Evolutionary conservation across 2,888 invertebrate genomes (phyloP).

Genomic region (Epistrophella euchroma): DNA sequence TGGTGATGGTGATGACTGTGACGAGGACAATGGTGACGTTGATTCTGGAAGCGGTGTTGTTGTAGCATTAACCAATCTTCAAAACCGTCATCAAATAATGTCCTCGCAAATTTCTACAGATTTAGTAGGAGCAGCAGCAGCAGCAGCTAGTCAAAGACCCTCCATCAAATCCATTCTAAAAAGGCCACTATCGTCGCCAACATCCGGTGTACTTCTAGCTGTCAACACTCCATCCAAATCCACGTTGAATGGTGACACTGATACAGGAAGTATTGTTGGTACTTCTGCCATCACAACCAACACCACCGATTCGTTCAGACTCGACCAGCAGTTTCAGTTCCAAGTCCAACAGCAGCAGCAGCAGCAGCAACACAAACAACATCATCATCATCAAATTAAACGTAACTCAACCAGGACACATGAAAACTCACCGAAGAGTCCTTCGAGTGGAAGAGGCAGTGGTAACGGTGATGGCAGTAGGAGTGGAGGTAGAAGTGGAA

Average conservation of each 20-base stretch:
- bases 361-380: constrained; percentile 53
- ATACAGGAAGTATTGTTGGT: constrained; percentile 78
- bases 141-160: constrained; percentile 68
- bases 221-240: constrained; percentile 79
- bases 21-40: neutral
- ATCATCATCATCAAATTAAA: constrained; percentile 69
- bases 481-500: constrained; percentile 29
- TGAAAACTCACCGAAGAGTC: constrained; percentile 50
- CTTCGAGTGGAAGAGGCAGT: constrained; percentile 49
- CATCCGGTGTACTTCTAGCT: constrained; percentile 73
- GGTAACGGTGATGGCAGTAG: constrained; percentile 44
- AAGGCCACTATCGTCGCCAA: constrained; percentile 84
- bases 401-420: constrained; percentile 69
- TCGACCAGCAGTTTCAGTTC: constrained; percentile 19
- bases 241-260: constrained; percentile 80
- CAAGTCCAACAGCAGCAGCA: constrained; percentile 11
- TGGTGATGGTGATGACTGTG: constrained; percentile 18
- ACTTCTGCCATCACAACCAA: constrained; percentile 30
- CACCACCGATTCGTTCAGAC: constrained; percentile 53
- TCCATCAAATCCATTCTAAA: constrained; percentile 86
- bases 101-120: constrained; percentile 67
- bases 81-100: constrained; percentile 55
- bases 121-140: constrained; percentile 32
- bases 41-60: constrained; percentile 7
- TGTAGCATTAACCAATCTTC: constrained; percentile 37